phyloP scores from a whole-genome alignment of 2,797 vertebrate genomes.

The Phoeniculus purpureus region DNA sequence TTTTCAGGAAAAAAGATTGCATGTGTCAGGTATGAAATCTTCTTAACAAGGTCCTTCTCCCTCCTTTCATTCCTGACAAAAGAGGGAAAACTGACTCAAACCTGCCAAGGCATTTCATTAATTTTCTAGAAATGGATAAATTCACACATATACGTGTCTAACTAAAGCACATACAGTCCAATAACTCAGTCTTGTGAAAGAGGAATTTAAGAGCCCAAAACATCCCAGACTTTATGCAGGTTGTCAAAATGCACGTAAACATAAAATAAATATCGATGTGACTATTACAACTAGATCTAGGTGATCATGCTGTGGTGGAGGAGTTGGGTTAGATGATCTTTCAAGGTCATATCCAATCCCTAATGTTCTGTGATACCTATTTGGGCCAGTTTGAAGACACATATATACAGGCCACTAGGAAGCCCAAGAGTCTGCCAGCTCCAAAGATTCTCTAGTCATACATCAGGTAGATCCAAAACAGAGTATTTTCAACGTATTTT shows the following conservation, averaged over 20 bases:
- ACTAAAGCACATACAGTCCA: background rate
- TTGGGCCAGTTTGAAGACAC: background rate
- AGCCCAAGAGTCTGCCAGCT: background rate
- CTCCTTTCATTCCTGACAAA: background rate
- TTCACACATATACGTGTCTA: background rate
- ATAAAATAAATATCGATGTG: background rate
- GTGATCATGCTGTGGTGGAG: too few species aligned
- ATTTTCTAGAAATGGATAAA: background rate
- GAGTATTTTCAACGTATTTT: background rate
- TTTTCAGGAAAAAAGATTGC: background rate
- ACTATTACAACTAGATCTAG: background rate
- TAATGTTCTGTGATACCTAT: too few species aligned
- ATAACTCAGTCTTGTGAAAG: background rate
- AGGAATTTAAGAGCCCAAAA: background rate
- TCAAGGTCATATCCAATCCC: too few species aligned
- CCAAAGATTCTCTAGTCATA: conserved; percentile 4
- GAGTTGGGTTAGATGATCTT: too few species aligned
- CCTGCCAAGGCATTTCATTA: accelerated
- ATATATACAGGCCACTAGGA: conserved; percentile 12
- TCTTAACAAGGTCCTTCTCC: background rate
- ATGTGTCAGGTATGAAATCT: background rate
- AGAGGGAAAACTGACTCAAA: background rate
- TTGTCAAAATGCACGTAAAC: background rate
- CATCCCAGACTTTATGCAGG: background rate
- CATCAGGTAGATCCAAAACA: background rate